These are phyloP conservation scores for Mythimna ferrago DNA, from an alignment of 2,888 invertebrate genomes.

Conservation along the genomic window DNA sequence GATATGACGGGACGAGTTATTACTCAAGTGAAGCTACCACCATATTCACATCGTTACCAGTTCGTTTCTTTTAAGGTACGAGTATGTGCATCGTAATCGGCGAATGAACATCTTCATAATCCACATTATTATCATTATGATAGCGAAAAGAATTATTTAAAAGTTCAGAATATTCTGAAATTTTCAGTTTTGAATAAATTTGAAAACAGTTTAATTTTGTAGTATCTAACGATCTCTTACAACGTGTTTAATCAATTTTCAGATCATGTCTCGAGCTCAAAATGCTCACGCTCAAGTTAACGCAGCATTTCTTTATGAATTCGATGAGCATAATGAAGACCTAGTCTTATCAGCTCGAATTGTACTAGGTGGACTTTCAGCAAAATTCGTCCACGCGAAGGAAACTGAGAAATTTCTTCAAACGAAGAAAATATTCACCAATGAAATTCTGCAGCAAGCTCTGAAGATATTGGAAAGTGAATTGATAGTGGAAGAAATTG, in stretches of 20 bases:
- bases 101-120: neutral
- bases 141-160: too few relatives aligned
- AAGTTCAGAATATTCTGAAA: too few relatives aligned
- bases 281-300: slow-evolving; percentile 95
- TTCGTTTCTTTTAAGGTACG: slow-evolving; percentile 78
- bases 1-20: slow-evolving; percentile 80
- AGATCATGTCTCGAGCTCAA: slow-evolving; percentile 94
- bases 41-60: slow-evolving; percentile 70
- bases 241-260: slow-evolving; percentile 52
- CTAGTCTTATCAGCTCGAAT: slow-evolving; percentile 88
- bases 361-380: slow-evolving; percentile 91
- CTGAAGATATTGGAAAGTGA: slow-evolving; percentile 90
- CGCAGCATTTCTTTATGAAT: slow-evolving; percentile 92
- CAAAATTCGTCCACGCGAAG: slow-evolving; percentile 90
- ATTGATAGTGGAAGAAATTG: slow-evolving; percentile 76
- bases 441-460: slow-evolving; percentile 87
- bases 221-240: neutral
- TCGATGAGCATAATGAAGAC: slow-evolving; percentile 75
- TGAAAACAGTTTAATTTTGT: neutral
- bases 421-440: slow-evolving; percentile 82
- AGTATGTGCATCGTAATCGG: slow-evolving; percentile 13
- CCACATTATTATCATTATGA: too few relatives aligned
- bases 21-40: slow-evolving; percentile 76
- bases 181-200: neutral
- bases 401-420: slow-evolving; percentile 89